Evolutionary conservation across 2,888 invertebrate species (phyloP).

Genomic region (Abrostola triplasia): DNA sequence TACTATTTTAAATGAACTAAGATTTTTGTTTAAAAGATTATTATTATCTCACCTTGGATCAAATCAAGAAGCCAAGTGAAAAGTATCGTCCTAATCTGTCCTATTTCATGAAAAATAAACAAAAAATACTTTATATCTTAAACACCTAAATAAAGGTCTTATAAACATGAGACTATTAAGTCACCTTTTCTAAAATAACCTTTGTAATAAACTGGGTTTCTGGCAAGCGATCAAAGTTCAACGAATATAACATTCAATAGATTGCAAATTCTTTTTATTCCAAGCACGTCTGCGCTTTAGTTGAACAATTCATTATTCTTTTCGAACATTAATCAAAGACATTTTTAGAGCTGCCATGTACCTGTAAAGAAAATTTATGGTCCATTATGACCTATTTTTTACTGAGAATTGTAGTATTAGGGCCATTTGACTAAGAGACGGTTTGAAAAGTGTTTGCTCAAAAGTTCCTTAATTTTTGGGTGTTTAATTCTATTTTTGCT

Average conservation of each 20-base stretch:
- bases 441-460: no score
- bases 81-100: no score
- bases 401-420: slow-evolving; percentile 28
- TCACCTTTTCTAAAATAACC: slow-evolving; percentile 1
- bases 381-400: slow-evolving; percentile 46
- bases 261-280: slow-evolving; percentile 56
- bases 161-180: slow-evolving; percentile 2
- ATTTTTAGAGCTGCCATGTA: slow-evolving; percentile 56
- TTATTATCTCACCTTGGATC: no score
- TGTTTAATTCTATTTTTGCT: no score
- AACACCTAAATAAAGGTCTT: neutral
- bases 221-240: slow-evolving; percentile 19
- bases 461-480: no score
- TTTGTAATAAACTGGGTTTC: slow-evolving; percentile 5
- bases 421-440: no score
- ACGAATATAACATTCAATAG: slow-evolving; percentile 46
- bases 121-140: no score
- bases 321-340: slow-evolving; percentile 66
- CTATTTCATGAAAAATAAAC: no score
- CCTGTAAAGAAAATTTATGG: slow-evolving; percentile 51
- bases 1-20: no score
- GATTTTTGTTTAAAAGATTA: no score
- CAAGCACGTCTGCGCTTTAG: slow-evolving; percentile 58
- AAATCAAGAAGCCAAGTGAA: no score
- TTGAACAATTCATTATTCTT: slow-evolving; percentile 67